Evolutionary conservation across 2,888 invertebrate species (phyloP).

Genomic region (Plagiodera versicolora): DNA sequence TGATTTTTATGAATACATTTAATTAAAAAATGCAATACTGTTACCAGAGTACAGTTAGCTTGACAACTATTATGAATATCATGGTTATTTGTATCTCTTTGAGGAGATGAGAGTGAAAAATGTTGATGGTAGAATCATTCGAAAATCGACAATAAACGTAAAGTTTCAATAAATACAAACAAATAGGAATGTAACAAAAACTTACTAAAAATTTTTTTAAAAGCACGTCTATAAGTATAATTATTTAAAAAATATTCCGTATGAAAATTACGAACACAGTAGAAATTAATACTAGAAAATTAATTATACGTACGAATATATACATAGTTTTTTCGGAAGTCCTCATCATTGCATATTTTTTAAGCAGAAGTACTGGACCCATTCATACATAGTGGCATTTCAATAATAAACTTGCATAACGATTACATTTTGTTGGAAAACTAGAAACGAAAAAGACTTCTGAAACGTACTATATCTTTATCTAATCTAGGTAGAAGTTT

Average conservation of each 20-base stretch:
- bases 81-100: neutral
- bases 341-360: neutral
- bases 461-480: neutral
- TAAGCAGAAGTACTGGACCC: neutral
- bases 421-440: neutral
- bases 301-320: slow-evolving; percentile 34
- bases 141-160: slow-evolving; percentile 14
- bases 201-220: slow-evolving; percentile 27
- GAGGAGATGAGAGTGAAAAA: neutral
- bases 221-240: slow-evolving; percentile 23
- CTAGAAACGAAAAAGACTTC: neutral
- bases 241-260: slow-evolving; percentile 19
- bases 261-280: slow-evolving; percentile 48
- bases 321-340: neutral
- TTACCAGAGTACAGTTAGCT: neutral
- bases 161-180: slow-evolving; percentile 25
- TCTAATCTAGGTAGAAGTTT: slow-evolving; percentile 42
- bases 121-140: neutral
- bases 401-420: neutral
- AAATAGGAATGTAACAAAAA: slow-evolving; percentile 38
- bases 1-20: too few relatives aligned
- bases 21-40: neutral
- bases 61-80: neutral
- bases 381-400: neutral
- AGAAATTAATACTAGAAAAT: slow-evolving; percentile 37